Conservation (phyloP, 1,140 invertebrate species). For the Sarcophaga bullata region DNA sequence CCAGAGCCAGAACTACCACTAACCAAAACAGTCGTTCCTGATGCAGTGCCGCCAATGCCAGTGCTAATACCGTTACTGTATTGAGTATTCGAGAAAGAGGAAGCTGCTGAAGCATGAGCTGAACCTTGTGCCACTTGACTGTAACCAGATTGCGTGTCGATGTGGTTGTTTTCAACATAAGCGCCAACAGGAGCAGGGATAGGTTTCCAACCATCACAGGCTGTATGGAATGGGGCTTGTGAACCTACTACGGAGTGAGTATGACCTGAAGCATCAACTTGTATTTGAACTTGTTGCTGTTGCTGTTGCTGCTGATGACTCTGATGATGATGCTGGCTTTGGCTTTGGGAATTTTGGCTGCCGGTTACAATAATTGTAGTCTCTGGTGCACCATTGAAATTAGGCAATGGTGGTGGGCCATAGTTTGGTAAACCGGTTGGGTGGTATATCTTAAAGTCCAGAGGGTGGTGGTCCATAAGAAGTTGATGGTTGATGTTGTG, state of each 20-base stretch:
- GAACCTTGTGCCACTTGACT: slow-evolving; percentile 54
- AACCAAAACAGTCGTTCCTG: background rate
- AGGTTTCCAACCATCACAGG: slow-evolving; percentile 85
- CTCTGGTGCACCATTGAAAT: slow-evolving; percentile 49
- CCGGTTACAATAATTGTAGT: slow-evolving; percentile 53
- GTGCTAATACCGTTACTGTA: slow-evolving; percentile 19
- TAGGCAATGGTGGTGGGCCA: slow-evolving; percentile 55
- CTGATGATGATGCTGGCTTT: slow-evolving; percentile 36
- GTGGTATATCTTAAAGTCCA: slow-evolving; percentile 55
- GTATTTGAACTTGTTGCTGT: slow-evolving; percentile 58
- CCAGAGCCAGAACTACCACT: slow-evolving; percentile 17
- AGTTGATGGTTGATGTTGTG: slow-evolving; percentile 55
- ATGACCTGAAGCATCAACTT: slow-evolving; percentile 59
- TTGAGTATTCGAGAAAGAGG: slow-evolving; percentile 25
- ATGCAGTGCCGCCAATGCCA: background rate
- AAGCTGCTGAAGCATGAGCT: background rate
- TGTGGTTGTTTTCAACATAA: slow-evolving; percentile 57
- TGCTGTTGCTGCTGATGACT: slow-evolving; percentile 44
- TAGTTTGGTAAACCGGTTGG: slow-evolving; percentile 54
- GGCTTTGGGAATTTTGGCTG: slow-evolving; percentile 42
- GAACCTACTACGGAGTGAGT: slow-evolving; percentile 59
- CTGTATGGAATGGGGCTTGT: slow-evolving; percentile 60
- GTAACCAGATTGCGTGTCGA: slow-evolving; percentile 59
- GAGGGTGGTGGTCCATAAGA: slow-evolving; percentile 65
- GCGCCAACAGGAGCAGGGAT: slow-evolving; percentile 72